Percentiles rank a stretch among this genome's conserved stretches.
phyloP scores from a whole-genome alignment of 1,140 invertebrate species.

The Xylocopa sonorina region DNA sequence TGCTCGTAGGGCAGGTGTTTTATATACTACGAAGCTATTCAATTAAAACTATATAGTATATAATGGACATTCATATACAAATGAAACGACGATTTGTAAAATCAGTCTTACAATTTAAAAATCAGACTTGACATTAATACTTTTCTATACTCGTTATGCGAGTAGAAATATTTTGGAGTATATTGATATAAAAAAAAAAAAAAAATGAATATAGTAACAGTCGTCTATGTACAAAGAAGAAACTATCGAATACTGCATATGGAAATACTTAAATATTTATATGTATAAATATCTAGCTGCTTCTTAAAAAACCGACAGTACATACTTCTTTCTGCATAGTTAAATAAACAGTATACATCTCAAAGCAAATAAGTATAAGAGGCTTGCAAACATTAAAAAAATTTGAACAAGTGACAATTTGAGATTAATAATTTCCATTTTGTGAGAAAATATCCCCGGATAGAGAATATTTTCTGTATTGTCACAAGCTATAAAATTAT shows the following conservation, averaged over 20 bases:
- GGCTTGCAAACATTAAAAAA: neutral
- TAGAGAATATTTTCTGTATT: no score
- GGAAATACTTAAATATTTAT: constrained; percentile 1
- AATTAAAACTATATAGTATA: constrained; percentile 29
- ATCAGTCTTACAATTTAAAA: constrained; percentile 49
- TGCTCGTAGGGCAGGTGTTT: neutral
- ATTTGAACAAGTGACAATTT: neutral
- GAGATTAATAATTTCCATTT: neutral
- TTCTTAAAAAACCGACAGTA: constrained; percentile 12
- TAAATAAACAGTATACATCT: constrained; percentile 11
- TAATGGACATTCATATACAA: constrained; percentile 36
- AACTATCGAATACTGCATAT: neutral
- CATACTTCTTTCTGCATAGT: neutral
- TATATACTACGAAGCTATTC: constrained; percentile 31
- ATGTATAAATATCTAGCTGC: constrained; percentile 14
- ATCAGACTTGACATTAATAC: neutral
- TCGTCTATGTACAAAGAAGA: constrained; percentile 32
- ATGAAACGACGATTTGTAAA: constrained; percentile 39
- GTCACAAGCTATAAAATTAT: neutral
- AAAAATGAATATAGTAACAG: constrained; percentile 21
- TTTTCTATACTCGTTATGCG: neutral
- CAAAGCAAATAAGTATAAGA: neutral
- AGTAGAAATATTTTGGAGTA: constrained; percentile 29
- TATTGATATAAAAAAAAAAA: constrained; percentile 22
- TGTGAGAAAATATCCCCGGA: constrained; percentile 1